Conservation (phyloP, 2,797 vertebrate species). For the Leptatherina wallacei region DNA sequence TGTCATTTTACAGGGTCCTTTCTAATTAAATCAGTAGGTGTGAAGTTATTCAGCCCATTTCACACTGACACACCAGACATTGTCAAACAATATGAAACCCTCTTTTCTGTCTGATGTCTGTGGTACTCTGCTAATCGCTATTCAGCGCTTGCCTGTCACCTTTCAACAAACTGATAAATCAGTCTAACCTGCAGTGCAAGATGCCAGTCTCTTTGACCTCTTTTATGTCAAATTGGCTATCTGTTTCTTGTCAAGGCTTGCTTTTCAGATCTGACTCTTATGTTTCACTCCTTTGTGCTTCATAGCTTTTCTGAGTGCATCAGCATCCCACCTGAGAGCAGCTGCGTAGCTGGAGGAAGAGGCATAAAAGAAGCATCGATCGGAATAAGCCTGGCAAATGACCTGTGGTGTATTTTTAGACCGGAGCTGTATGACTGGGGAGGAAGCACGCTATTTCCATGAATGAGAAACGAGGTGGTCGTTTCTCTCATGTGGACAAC, state of each 20-base stretch:
- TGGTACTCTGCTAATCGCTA: conserved; percentile 21
- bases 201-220: conserved; percentile 25
- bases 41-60: conserved; percentile 17
- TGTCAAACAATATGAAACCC: conserved; percentile 45
- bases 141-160: conserved; percentile 26
- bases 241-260: conserved; percentile 2
- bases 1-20: background rate
- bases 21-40: background rate
- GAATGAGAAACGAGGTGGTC: conserved; percentile 77
- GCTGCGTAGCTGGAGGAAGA: conserved; percentile 14
- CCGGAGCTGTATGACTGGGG: conserved; percentile 62
- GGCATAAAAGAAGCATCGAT: conserved; percentile 72
- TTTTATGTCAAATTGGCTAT: conserved; percentile 30
- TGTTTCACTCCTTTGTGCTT: background rate
- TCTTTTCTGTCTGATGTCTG: conserved; percentile 21
- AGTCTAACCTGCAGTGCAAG: conserved; percentile 6
- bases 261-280: conserved; percentile 19
- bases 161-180: conserved; percentile 20
- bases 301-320: conserved; percentile 7
- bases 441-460: conserved; percentile 73
- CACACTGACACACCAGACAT: background rate
- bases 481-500: conserved; percentile 36
- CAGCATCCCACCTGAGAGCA: conserved; percentile 51
- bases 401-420: conserved; percentile 85
- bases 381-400: conserved; percentile 79